Evolutionary conservation across 2,888 invertebrate species (phyloP), one percentile per base, ranked within the genome.

Genomic region (Cheilosia variabilis): DNA sequence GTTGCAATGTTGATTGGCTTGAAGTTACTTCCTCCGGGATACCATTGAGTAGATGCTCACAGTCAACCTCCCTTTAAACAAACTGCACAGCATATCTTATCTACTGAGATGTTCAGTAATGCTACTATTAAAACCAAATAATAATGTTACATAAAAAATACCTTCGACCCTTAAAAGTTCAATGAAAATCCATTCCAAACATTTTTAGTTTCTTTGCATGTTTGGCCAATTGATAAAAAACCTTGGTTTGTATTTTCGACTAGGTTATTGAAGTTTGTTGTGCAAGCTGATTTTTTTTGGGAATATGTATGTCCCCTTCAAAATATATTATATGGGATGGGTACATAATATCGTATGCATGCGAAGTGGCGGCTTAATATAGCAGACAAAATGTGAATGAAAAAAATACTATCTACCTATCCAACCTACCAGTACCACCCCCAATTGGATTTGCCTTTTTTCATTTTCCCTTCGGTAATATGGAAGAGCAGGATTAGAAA

Each of bases 331-430:
- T 27, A 41, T 66, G 19, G 19, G 47, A 27, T 37, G 37, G 4
- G 10, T 13, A 37, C 37, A 10, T 13, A 19, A 50, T 24, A 27
- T 24, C 19, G 24, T 68, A n/a, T n/a, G 52, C 60, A 52, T 19
- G 47, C 55, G 5, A 45, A 55, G 65, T 65, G 17, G 65, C 71
- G 78, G 72, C 72, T 69, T 52, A 52, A 41, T 22, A 31, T 57
- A 62, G 47, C 37, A 79, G 58, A 53, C 53, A 47, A 66, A 53
- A 84, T 80, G 75, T 84, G 80, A 84, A 80, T 84, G 84, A 80
- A 80, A 52, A 71, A 76, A 75, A 80, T 80, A 80, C 75, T 76
- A 71, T 71, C 79, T 55, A 69, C 63, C 78, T 60, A 71, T 75
- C 60, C 69, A 72, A 34, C 53, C 71, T 75, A 75, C 75, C 84